A percentile compares a stretch with the other conserved stretches of the same genome.
Conservation (phyloP, 2,888 invertebrate genomes). For the Mesorhabditis belari region DNA sequence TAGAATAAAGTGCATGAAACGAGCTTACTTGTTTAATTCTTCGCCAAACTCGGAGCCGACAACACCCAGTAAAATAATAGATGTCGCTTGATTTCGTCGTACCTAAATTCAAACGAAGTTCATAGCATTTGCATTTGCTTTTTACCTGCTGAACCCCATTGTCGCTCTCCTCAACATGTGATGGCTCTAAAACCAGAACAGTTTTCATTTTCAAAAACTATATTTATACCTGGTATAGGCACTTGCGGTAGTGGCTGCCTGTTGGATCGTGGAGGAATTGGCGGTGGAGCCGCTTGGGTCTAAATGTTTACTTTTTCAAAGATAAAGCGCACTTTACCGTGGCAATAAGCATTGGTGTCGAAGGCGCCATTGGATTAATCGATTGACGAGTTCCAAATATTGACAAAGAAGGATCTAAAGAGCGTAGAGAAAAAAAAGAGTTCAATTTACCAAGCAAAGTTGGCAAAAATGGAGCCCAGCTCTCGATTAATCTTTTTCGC, state of each 20-base stretch:
- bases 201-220: not conserved
- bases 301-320: constrained; percentile 1
- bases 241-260: constrained; percentile 17
- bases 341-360: not conserved
- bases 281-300: constrained; percentile 17
- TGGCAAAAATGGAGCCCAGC: constrained; percentile 91
- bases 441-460: constrained; percentile 57
- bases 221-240: constrained; percentile 8
- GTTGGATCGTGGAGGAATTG: constrained; percentile 31
- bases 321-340: not conserved
- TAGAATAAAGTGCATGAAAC: not conserved
- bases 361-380: not conserved
- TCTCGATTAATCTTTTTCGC: constrained; percentile 70
- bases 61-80: constrained; percentile 89
- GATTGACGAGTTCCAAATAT: constrained; percentile 48
- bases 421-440: not conserved
- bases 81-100: constrained; percentile 91
- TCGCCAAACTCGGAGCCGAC: constrained; percentile 97
- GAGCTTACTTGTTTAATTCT: constrained; percentile 64
- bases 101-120: too few relatives aligned
- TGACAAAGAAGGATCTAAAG: constrained; percentile 54
- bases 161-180: constrained; percentile 23
- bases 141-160: constrained; percentile 54
- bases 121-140: too few relatives aligned
- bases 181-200: constrained; percentile 10